Evolutionary conservation across 1,140 invertebrate species (phyloP), one percentile per base, ranked within the genome.

Genomic region (Kradibia gibbosae): DNA sequence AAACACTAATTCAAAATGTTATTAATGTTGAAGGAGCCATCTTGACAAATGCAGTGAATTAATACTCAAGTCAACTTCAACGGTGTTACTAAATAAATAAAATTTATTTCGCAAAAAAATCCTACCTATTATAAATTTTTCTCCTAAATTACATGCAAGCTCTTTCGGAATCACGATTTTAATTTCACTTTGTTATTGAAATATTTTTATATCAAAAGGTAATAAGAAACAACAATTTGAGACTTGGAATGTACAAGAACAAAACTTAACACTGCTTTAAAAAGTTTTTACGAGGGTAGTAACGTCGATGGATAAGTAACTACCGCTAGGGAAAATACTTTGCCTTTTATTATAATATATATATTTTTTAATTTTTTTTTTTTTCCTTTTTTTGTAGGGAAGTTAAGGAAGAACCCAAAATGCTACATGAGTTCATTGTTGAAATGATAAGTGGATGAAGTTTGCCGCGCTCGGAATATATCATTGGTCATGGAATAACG

Each of bases 231-330:
- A 67, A 73, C 78, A 80, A 80, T 80, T 74, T 42, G 55, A 72
- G 55, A 65, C 36, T 36, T 50, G n/a, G 15, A n/a, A 31, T 34
- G 72, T n/a, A 20, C 70, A 57, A 70, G 72, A 73, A 81, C 72
- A 76, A 81, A 62, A 70, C 7, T 28, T 3, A 15, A 57, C 13
- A 74, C 28, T 34, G 7, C 22, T 57, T 76, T 71, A 71, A 81
- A 81, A 81, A 76, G 28, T 75, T 81, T 80, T 75, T 75, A 75
- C 71, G 79, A 75, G 73, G 48, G 34, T 48, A 71, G 57, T 67
- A 42, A 75, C 28, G 72, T 75, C 72, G 79, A 75, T 75, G 50
- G 31, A 65, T 45, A 2, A 11, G 34, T 22, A 20, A 31, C 5
- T 13, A 36, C 17, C n/a, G 74, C 74, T 25, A 42, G 28, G 7